These are phyloP conservation scores for Yponomeuta malinellus DNA, from an alignment of 2,888 invertebrate species.

Conservation along the genomic window DNA sequence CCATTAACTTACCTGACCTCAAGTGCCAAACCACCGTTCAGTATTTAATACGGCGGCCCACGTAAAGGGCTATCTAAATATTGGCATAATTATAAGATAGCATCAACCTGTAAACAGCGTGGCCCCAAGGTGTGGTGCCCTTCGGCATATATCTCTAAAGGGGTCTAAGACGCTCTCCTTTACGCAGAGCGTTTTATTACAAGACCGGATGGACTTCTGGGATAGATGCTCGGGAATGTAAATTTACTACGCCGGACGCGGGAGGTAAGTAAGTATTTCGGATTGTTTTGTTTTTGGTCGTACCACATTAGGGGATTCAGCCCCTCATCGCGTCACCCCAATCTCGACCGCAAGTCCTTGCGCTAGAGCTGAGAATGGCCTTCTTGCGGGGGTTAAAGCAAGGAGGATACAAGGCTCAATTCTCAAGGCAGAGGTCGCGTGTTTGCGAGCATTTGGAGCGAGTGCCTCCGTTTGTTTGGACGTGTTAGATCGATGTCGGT, in stretches of 20 bases:
- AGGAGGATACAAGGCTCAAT: conserved; percentile 17
- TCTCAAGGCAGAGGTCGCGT: conserved; percentile 60
- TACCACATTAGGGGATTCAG: conserved; percentile 43
- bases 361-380: not conserved
- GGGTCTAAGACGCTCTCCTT: conserved; percentile 63
- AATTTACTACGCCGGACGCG: conserved; percentile 73
- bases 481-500: conserved; percentile 70
- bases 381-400: not conserved
- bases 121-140: conserved; percentile 53
- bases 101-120: conserved; percentile 63
- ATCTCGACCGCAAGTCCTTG: not conserved
- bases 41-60: conserved; percentile 15
- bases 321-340: not conserved
- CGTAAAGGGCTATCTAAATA: conserved; percentile 50
- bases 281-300: conserved; percentile 71
- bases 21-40: conserved; percentile 12
- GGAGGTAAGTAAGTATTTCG: conserved; percentile 61
- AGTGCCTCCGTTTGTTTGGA: conserved; percentile 56
- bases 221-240: conserved; percentile 74
- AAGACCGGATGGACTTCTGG: conserved; percentile 71
- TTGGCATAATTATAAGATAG: conserved; percentile 73
- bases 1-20: conserved; percentile 28
- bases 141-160: conserved; percentile 55
- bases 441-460: conserved; percentile 50
- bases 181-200: conserved; percentile 72